Conservation (phyloP, 1,140 invertebrate genomes). For the Heliconius eleuchia region DNA sequence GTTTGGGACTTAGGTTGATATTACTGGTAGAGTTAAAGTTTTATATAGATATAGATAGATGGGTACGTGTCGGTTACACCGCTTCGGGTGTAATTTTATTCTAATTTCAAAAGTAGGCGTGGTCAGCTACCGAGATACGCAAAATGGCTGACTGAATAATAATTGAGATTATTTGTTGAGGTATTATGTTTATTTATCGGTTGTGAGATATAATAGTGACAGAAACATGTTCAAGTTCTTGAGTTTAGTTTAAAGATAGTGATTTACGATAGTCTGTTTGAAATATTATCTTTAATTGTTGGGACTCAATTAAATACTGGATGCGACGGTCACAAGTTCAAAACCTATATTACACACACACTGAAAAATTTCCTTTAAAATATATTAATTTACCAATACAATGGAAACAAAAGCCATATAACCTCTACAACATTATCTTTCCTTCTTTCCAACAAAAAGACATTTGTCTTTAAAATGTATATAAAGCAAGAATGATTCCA, state of each 20-base stretch:
- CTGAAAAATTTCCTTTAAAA: too few relatives aligned
- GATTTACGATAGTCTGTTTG: not conserved
- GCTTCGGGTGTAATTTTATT: conserved; percentile 53
- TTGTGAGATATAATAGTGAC: not conserved
- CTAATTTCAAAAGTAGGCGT: conserved; percentile 59
- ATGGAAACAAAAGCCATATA: too few relatives aligned
- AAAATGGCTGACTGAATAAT: conserved; percentile 57
- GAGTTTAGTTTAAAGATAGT: not conserved
- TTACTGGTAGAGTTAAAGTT: conserved; percentile 5
- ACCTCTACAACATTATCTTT: too few relatives aligned
- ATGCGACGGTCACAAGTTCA: not conserved
- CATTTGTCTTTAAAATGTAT: not conserved
- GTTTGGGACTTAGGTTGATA: conserved; percentile 19
- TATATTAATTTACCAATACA: too few relatives aligned
- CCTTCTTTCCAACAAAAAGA: not conserved
- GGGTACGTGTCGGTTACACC: conserved; percentile 25
- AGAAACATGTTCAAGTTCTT: not conserved
- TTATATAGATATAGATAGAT: conserved; percentile 11
- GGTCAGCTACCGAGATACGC: conserved; percentile 60
- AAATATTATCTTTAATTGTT: not conserved
- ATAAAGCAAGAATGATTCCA: conserved; percentile 10
- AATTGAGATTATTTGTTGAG: conserved; percentile 56
- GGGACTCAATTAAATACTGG: not conserved
- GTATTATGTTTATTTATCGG: conserved; percentile 38
- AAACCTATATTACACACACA: not conserved